These are phyloP conservation scores for Patella pellucida DNA, from an alignment of 2,888 invertebrate genomes.

Conservation along the genomic window DNA sequence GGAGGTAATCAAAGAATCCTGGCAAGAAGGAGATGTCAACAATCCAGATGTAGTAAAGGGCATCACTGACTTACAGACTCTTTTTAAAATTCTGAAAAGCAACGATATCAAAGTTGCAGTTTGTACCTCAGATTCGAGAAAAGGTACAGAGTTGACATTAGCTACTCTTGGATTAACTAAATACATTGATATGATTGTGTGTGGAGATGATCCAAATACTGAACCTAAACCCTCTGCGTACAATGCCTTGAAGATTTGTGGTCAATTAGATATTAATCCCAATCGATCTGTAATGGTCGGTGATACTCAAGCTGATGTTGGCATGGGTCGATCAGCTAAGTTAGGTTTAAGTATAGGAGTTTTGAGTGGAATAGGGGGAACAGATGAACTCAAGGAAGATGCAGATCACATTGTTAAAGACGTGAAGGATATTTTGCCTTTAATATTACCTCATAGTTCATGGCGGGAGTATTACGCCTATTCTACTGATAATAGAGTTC, in stretches of 20 bases:
- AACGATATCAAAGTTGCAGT: constrained; percentile 71
- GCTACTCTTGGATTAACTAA: constrained; percentile 48
- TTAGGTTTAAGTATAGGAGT: constrained; percentile 71
- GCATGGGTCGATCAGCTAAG: constrained; percentile 71
- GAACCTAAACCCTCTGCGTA: constrained; percentile 71
- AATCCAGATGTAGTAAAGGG: constrained; percentile 62
- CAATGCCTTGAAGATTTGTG: constrained; percentile 69
- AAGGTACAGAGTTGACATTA: constrained; percentile 52
- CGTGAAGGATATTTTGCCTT: constrained; percentile 62
- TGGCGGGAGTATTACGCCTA: constrained; percentile 59
- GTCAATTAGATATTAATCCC: constrained; percentile 57
- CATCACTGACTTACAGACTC: constrained; percentile 66
- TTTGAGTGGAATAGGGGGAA: constrained; percentile 68
- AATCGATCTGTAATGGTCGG: constrained; percentile 71
- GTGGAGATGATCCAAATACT: constrained; percentile 71
- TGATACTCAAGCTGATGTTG: constrained; percentile 72
- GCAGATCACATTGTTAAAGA: constrained; percentile 63
- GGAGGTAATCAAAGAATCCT: constrained; percentile 58
- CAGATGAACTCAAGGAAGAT: constrained; percentile 53
- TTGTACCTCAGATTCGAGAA: constrained; percentile 71
- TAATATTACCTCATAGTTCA: constrained; percentile 58
- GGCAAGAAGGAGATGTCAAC: constrained; percentile 63
- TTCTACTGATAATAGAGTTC: constrained; percentile 47
- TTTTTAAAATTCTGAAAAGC: constrained; percentile 68
- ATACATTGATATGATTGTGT: constrained; percentile 70